Conservation (phyloP, 2,113 vertebrate genomes). For the Empidonax traillii region DNA sequence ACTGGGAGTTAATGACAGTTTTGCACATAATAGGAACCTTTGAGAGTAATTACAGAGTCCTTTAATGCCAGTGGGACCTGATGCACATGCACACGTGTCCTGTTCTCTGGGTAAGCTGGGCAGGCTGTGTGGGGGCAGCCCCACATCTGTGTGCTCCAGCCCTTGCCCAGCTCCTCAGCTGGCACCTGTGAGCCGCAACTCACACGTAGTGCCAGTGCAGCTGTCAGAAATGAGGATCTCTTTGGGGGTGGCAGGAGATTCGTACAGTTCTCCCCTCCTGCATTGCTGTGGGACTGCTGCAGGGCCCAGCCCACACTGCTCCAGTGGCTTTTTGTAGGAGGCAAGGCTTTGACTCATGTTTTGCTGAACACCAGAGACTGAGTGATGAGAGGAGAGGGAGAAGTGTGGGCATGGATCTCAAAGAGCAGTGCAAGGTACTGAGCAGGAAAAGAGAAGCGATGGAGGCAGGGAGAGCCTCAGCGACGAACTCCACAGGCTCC, state of each 20-base stretch:
- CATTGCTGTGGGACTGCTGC: background rate
- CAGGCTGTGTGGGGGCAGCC: background rate
- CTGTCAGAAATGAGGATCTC: background rate
- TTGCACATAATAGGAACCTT: slow-evolving; percentile 22
- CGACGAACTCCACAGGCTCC: background rate
- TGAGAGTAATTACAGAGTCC: slow-evolving; percentile 3
- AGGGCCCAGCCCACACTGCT: background rate
- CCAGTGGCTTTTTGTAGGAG: background rate
- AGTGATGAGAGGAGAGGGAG: background rate
- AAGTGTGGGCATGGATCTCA: background rate
- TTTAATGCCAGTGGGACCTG: background rate
- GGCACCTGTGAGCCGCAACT: background rate
- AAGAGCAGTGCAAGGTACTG: background rate
- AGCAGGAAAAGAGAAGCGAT: background rate
- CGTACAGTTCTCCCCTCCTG: background rate
- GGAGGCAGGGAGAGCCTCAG: background rate
- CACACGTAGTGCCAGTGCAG: background rate
- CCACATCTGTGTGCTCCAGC: background rate
- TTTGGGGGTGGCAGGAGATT: background rate
- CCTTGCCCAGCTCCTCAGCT: background rate
- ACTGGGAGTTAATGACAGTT: slow-evolving; percentile 32
- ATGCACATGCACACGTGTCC: rapidly evolving
- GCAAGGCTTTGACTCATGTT: background rate
- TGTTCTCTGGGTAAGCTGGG: background rate
- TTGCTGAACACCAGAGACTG: background rate